Percentiles rank a stretch among this genome's conserved stretches.
Evolutionary conservation across 2,888 invertebrate genomes (phyloP).

Genomic region (Caradrina kadenii): DNA sequence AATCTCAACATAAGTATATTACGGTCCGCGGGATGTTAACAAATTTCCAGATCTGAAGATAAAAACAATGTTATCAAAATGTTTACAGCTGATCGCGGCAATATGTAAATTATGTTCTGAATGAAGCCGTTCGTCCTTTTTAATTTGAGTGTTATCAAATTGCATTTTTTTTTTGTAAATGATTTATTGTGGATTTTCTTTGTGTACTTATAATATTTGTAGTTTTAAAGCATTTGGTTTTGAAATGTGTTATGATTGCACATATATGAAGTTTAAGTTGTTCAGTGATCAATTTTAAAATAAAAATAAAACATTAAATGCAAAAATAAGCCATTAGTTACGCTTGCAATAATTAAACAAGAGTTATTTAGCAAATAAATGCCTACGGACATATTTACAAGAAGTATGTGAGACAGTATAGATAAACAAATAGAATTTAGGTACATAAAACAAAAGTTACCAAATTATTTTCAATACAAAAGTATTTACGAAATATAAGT

Average conservation of each 20-base stretch:
- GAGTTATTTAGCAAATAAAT: not conserved
- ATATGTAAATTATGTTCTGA: constrained; percentile 42
- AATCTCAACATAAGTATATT: not conserved
- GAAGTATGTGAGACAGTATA: not conserved
- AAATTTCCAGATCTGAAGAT: constrained; percentile 18
- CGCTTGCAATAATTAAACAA: not conserved
- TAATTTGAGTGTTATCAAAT: constrained; percentile 45
- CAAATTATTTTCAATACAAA: constrained; percentile 1
- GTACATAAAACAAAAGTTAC: constrained; percentile 2
- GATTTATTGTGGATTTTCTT: constrained; percentile 14
- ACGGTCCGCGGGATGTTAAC: constrained; percentile 5
- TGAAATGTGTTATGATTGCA: no score
- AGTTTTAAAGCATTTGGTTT: no score
- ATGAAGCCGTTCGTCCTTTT: constrained; percentile 27
- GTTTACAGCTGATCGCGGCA: constrained; percentile 14
- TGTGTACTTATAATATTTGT: constrained; percentile 6
- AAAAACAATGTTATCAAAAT: constrained; percentile 18
- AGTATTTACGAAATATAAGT: constrained; percentile 36
- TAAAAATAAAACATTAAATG: not conserved
- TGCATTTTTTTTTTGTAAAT: constrained; percentile 48
- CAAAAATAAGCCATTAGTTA: not conserved
- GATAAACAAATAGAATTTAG: constrained; percentile 16
- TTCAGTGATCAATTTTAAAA: not conserved
- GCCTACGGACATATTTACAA: not conserved
- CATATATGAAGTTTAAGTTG: no score